Evolutionary conservation across 2,888 invertebrate genomes (phyloP).

Genomic region (Phalera bucephala): DNA sequence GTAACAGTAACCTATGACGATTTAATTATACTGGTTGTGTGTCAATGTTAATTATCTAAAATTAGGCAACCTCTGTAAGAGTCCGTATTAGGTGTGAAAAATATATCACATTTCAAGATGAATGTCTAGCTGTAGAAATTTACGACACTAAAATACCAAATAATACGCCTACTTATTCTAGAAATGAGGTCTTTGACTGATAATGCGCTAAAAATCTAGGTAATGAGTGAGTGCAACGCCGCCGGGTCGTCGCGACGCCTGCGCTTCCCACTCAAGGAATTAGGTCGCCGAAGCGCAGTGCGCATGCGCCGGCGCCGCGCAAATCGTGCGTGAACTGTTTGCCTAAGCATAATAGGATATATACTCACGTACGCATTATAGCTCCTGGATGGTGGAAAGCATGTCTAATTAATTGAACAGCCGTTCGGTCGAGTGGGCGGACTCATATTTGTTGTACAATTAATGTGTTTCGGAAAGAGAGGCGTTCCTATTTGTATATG

Average conservation of each 20-base stretch:
- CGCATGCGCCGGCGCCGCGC: slow-evolving; percentile 62
- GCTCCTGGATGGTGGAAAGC: slow-evolving; percentile 26
- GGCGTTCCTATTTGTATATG: slow-evolving; percentile 13
- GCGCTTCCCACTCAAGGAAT: slow-evolving; percentile 39
- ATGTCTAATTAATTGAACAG: slow-evolving; percentile 38
- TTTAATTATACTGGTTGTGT: slow-evolving; percentile 31
- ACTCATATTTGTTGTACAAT: slow-evolving; percentile 5
- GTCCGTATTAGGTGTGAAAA: not conserved
- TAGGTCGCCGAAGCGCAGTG: slow-evolving; percentile 53
- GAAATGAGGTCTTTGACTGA: not conserved
- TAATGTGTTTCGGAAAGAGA: slow-evolving; percentile 8
- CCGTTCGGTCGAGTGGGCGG: slow-evolving; percentile 14
- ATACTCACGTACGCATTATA: slow-evolving; percentile 27
- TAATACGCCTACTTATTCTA: no score
- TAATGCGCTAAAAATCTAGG: slow-evolving; percentile 4
- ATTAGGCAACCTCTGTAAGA: slow-evolving; percentile 8
- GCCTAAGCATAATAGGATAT: slow-evolving; percentile 41
- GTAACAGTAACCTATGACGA: slow-evolving; percentile 31
- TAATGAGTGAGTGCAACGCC: slow-evolving; percentile 28
- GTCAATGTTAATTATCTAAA: slow-evolving; percentile 29
- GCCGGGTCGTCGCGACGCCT: slow-evolving; percentile 32
- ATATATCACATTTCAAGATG: no score
- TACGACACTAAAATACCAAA: no score
- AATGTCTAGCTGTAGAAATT: no score
- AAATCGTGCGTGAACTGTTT: slow-evolving; percentile 57